These are phyloP conservation scores for Galerucella pusilla DNA, from an alignment of 2,888 invertebrate genomes.

Conservation along the genomic window DNA sequence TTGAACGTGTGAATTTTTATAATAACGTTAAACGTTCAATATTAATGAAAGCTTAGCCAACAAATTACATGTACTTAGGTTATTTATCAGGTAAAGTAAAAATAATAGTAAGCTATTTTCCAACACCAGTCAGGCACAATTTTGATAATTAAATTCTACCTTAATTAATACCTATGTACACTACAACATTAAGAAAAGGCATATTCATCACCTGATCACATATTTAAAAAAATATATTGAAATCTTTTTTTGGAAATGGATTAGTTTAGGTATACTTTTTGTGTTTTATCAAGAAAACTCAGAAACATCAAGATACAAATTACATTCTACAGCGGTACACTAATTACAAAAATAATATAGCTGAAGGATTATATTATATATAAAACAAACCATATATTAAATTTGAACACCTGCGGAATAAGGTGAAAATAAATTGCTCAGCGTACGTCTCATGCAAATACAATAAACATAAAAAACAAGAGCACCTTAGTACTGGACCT, in stretches of 20 bases:
- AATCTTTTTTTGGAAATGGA: constrained; percentile 24
- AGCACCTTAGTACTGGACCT: constrained; percentile 1
- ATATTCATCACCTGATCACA: constrained; percentile 64
- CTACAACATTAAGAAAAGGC: constrained; percentile 60
- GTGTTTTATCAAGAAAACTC: constrained; percentile 5
- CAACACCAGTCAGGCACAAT: constrained; percentile 58
- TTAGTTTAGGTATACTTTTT: not conserved
- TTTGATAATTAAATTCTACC: constrained; percentile 46
- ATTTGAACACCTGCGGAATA: not conserved
- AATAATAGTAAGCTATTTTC: constrained; percentile 53
- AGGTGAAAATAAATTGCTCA: not conserved
- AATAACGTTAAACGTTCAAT: not conserved
- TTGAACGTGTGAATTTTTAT: not conserved
- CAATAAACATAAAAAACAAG: not conserved
- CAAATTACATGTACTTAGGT: not conserved
- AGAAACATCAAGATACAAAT: constrained; percentile 10
- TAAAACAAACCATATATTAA: constrained; percentile 5
- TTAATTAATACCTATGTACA: constrained; percentile 55
- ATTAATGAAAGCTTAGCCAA: constrained; percentile 5
- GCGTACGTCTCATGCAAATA: not conserved
- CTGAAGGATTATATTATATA: not conserved
- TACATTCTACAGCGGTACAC: not conserved
- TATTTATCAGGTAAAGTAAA: constrained; percentile 41
- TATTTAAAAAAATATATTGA: constrained; percentile 58
- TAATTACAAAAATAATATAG: constrained; percentile 6